Conservation (phyloP, 2,797 vertebrate genomes). For the Rhinophrynus dorsalis region DNA sequence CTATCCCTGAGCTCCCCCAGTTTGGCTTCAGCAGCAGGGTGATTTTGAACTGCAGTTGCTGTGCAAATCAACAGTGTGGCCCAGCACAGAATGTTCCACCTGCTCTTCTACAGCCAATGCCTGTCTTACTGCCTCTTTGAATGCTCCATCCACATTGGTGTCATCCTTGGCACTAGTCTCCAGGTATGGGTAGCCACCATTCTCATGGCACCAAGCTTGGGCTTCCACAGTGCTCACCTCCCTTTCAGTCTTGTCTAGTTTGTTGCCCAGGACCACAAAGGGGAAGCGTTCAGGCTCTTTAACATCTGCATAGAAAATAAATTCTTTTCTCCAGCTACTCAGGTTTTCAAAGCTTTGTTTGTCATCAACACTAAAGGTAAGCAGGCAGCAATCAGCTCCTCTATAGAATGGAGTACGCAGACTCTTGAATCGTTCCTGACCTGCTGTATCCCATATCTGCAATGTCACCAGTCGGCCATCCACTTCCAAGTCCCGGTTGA, state of each 20-base stretch:
- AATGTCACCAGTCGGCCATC: conserved; percentile 93
- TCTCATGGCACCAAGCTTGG: conserved; percentile 89
- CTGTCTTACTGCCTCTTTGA: conserved; percentile 92
- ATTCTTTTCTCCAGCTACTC: conserved; percentile 93
- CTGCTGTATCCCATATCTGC: conserved; percentile 97
- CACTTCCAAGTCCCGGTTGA: conserved; percentile 95
- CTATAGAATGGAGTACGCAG: conserved; percentile 94
- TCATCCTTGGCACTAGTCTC: conserved; percentile 98
- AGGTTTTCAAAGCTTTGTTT: conserved; percentile 96
- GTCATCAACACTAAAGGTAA: conserved; percentile 94
- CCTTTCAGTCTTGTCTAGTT: conserved; percentile 88
- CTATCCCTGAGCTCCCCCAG: not conserved
- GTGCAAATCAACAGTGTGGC: conserved; percentile 88
- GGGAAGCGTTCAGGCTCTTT: conserved; percentile 90
- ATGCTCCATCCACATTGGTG: conserved; percentile 92
- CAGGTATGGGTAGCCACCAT: conserved; percentile 90
- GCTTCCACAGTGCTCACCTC: conserved; percentile 91
- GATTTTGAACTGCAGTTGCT: conserved; percentile 84
- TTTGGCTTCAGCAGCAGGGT: conserved; percentile 79
- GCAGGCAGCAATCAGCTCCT: conserved; percentile 94
- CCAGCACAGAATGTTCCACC: conserved; percentile 85
- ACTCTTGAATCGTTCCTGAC: conserved; percentile 96
- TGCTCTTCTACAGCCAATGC: conserved; percentile 90
- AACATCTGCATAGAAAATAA: conserved; percentile 91
- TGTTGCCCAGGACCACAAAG: conserved; percentile 95